Conservation (phyloP, 2,113 vertebrate species). For the Onychorhynchus coronatus region DNA sequence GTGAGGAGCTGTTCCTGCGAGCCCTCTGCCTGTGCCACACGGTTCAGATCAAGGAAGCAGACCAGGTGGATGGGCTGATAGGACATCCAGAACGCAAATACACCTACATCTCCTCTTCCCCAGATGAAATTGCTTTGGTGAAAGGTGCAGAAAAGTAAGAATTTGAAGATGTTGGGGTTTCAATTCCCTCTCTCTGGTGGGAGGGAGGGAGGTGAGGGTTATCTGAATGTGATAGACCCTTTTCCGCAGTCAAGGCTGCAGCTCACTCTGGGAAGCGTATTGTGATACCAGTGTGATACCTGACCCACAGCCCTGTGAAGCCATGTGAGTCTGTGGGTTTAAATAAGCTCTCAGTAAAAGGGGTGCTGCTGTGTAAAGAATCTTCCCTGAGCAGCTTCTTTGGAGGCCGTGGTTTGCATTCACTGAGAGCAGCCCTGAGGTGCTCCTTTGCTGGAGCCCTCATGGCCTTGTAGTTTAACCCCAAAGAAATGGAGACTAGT, state of each 20-base stretch:
- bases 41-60: slow-evolving; percentile 85
- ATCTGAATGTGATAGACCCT: background rate
- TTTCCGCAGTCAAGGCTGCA: fast-evolving
- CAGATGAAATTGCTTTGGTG: slow-evolving; percentile 93
- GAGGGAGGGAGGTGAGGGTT: background rate
- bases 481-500: background rate
- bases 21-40: slow-evolving; percentile 96
- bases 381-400: background rate
- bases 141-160: slow-evolving; percentile 93
- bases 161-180: background rate
- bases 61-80: slow-evolving; percentile 64
- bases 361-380: background rate
- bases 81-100: slow-evolving; percentile 41
- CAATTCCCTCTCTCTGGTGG: background rate
- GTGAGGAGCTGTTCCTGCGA: slow-evolving; percentile 91
- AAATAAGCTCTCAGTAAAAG: background rate
- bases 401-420: fast-evolving
- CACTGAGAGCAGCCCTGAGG: background rate
- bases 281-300: fast-evolving
- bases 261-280: background rate
- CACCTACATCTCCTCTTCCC: slow-evolving; percentile 90
- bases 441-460: background rate
- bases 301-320: background rate
- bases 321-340: background rate
- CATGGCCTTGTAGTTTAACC: background rate